Evolutionary conservation across 2,797 vertebrate species (phyloP).

Genomic region (Clamator glandarius): DNA sequence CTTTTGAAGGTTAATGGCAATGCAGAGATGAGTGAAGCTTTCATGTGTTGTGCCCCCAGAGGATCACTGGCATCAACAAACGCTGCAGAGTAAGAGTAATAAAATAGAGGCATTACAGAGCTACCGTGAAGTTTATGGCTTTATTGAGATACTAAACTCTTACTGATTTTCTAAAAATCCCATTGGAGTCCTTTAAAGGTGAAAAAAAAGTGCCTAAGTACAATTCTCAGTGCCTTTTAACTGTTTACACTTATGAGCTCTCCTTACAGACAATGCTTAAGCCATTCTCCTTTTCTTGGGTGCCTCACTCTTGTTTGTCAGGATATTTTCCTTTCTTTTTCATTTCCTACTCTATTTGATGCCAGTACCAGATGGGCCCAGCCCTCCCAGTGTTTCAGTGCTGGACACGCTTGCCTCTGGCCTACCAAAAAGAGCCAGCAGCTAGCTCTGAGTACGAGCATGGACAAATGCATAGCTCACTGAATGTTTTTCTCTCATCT

Average conservation of each 20-base stretch:
- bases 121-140: background rate
- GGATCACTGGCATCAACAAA: background rate
- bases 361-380: background rate
- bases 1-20: conserved; percentile 11
- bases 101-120: background rate
- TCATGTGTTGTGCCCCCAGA: background rate
- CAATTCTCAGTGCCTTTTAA: background rate
- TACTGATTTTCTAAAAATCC: background rate
- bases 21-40: background rate
- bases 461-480: background rate
- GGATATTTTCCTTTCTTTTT: background rate
- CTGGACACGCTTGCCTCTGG: accelerated
- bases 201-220: background rate
- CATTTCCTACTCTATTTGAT: background rate
- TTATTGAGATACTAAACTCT: background rate
- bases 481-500: background rate
- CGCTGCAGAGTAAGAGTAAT: background rate
- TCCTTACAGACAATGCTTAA: conserved; percentile 8
- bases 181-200: background rate
- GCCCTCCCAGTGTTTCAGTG: accelerated
- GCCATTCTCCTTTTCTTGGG: background rate
- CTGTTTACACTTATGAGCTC: conserved; percentile 2
- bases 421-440: background rate
- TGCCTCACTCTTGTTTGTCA: background rate
- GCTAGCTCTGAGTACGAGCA: background rate